phyloP scores from a whole-genome alignment of 2,888 invertebrate genomes.

The Ophion ellenae region DNA sequence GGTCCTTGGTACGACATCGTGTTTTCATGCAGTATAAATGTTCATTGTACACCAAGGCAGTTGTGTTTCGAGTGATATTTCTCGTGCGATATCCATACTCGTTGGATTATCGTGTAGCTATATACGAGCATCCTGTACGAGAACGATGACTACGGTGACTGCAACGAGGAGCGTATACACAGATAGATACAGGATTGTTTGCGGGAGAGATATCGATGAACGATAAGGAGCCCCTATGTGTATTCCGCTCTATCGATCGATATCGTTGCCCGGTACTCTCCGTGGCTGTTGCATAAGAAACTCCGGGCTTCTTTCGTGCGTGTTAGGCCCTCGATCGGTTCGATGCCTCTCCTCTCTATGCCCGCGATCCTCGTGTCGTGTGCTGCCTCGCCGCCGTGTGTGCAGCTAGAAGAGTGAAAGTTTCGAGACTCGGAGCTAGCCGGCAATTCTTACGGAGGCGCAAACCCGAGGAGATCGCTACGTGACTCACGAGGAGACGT shows the following conservation, averaged over 20 bases:
- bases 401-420: slow-evolving; percentile 70
- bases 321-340: slow-evolving; percentile 53
- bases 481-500: slow-evolving; percentile 67
- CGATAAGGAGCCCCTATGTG: slow-evolving; percentile 58
- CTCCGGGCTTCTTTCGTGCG: slow-evolving; percentile 64
- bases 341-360: slow-evolving; percentile 36
- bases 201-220: slow-evolving; percentile 56
- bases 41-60: slow-evolving; percentile 23
- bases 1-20: slow-evolving; percentile 14
- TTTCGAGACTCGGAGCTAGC: slow-evolving; percentile 62
- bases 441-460: slow-evolving; percentile 68
- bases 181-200: slow-evolving; percentile 58
- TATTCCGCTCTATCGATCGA: slow-evolving; percentile 62
- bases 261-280: slow-evolving; percentile 25
- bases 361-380: slow-evolving; percentile 34
- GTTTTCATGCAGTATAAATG: slow-evolving; percentile 14
- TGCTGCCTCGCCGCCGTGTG: slow-evolving; percentile 26
- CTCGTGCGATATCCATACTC: slow-evolving; percentile 24
- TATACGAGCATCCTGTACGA: slow-evolving; percentile 29
- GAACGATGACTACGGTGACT: slow-evolving; percentile 32
- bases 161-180: slow-evolving; percentile 16
- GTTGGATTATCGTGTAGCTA: slow-evolving; percentile 29
- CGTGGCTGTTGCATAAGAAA: slow-evolving; percentile 58
- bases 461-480: slow-evolving; percentile 64
- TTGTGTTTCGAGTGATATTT: slow-evolving; percentile 40